phyloP scores from a whole-genome alignment of 1,140 invertebrate genomes.

The Scaptodrosophila lebanonensis region DNA sequence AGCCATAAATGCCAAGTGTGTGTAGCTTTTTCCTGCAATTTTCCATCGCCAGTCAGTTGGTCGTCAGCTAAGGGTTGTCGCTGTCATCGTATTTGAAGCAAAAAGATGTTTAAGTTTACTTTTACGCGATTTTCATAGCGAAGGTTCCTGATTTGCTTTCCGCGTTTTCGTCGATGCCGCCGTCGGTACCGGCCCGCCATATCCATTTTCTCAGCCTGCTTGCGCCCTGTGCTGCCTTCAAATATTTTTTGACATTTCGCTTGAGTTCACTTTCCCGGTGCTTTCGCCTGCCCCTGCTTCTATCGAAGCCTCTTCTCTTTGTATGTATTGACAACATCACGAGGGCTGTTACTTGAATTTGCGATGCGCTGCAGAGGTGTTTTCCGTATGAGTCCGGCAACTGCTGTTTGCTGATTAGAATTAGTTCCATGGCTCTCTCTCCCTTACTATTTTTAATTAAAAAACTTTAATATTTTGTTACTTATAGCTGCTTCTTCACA shows the following conservation, averaged over 20 bases:
- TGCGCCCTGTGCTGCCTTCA: constrained; percentile 12
- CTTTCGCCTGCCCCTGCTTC: constrained; percentile 12
- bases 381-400: too few species aligned
- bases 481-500: too few species aligned
- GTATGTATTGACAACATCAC: constrained; percentile 36
- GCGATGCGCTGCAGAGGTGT: constrained; percentile 37
- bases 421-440: too few species aligned
- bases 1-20: constrained; percentile 15
- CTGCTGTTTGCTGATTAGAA: constrained; percentile 28
- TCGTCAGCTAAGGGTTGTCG: too few species aligned
- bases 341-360: constrained; percentile 48
- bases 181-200: too few species aligned
- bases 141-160: too few species aligned
- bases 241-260: constrained; percentile 45
- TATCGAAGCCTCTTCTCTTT: constrained; percentile 54
- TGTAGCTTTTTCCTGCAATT: constrained; percentile 16
- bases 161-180: too few species aligned
- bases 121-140: constrained; percentile 55
- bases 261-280: constrained; percentile 23
- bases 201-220: too few species aligned
- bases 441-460: too few species aligned
- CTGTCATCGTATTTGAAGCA: too few species aligned
- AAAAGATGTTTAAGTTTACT: constrained; percentile 70
- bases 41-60: background rate
- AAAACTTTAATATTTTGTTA: too few species aligned